Evolutionary conservation across 1,140 invertebrate species (phyloP).

Genomic region (Macrostomum lignano): DNA sequence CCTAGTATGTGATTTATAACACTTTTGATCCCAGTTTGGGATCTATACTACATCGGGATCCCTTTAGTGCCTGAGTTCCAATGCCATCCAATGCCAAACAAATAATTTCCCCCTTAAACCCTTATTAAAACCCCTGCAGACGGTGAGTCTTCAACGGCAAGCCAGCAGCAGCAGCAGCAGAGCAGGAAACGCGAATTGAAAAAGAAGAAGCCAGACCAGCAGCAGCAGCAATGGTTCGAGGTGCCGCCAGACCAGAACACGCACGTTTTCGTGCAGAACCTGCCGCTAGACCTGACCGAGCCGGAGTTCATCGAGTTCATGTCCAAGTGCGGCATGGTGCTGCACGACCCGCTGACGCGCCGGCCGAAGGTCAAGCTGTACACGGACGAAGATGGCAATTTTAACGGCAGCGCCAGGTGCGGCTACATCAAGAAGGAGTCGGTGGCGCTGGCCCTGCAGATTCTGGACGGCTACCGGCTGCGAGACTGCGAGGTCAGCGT

Average conservation of each 20-base stretch:
- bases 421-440: conserved; percentile 89
- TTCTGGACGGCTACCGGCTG: conserved; percentile 58
- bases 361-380: conserved; percentile 84
- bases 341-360: conserved; percentile 47
- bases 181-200: too few relatives aligned
- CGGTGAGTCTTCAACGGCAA: too few relatives aligned
- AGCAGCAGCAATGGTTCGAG: conserved; percentile 48
- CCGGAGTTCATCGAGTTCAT: conserved; percentile 47
- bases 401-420: conserved; percentile 83
- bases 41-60: too few relatives aligned
- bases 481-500: conserved; percentile 48
- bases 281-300: conserved; percentile 60
- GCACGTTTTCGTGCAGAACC: conserved; percentile 76
- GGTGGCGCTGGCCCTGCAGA: conserved; percentile 59
- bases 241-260: conserved; percentile 65
- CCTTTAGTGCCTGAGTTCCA: too few relatives aligned
- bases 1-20: too few relatives aligned
- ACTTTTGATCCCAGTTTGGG: too few relatives aligned
- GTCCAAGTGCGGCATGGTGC: conserved; percentile 78
- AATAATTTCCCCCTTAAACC: too few relatives aligned
- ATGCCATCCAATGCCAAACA: too few relatives aligned
- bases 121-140: too few relatives aligned
- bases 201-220: conserved; percentile 14
- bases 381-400: conserved; percentile 41
- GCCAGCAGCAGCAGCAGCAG: too few relatives aligned